phyloP scores from a whole-genome alignment of 1,140 invertebrate genomes.

The Cydia pomonella region DNA sequence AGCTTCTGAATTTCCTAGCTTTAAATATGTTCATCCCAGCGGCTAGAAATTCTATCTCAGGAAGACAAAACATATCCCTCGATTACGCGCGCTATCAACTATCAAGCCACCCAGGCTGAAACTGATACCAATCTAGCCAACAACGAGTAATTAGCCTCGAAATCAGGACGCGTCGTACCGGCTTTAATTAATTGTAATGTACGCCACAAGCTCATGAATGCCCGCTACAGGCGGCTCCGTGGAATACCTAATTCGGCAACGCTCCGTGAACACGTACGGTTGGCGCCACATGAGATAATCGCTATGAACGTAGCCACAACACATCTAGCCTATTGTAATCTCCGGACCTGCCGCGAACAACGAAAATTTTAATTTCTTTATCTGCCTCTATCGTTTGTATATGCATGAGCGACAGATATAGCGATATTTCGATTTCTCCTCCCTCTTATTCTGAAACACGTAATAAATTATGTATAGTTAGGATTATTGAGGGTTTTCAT shows the following conservation, averaged over 20 bases:
- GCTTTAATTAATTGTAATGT: constrained; percentile 58
- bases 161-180: constrained; percentile 55
- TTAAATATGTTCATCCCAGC: background rate
- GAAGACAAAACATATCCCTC: constrained; percentile 18
- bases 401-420: no score
- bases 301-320: background rate
- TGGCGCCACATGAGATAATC: constrained; percentile 28
- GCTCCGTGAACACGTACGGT: constrained; percentile 15
- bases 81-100: constrained; percentile 8
- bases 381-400: background rate
- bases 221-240: constrained; percentile 43
- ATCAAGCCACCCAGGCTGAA: constrained; percentile 23
- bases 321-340: background rate
- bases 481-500: no score
- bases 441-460: no score
- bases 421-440: no score
- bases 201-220: constrained; percentile 49
- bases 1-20: background rate
- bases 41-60: background rate
- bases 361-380: background rate
- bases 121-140: constrained; percentile 30
- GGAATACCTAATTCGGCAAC: constrained; percentile 46
- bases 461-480: no score
- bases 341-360: background rate
- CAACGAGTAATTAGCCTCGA: constrained; percentile 37